These are phyloP conservation scores for Pseudachorutes palmiensis DNA, from an alignment of 1,140 invertebrate genomes.

Conservation along the genomic window DNA sequence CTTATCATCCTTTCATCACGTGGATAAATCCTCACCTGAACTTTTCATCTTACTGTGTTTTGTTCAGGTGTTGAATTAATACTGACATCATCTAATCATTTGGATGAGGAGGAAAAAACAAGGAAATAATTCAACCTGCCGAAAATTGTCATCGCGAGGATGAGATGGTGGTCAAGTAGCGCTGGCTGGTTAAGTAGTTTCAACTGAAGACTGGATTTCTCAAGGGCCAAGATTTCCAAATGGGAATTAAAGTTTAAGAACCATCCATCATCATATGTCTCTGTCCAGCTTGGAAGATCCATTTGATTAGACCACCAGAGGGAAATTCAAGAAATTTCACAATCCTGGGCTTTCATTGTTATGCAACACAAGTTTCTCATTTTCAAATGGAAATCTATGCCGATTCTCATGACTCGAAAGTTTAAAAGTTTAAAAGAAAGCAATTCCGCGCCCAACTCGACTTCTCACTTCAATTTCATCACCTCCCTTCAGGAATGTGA, in stretches of 20 bases:
- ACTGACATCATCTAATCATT: background rate
- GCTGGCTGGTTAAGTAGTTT: too few relatives aligned
- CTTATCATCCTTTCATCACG: background rate
- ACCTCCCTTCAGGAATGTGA: too few relatives aligned
- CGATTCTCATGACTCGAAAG: too few relatives aligned
- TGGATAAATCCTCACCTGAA: background rate
- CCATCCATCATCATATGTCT: constrained; percentile 8
- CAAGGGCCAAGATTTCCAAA: background rate
- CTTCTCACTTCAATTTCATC: too few relatives aligned
- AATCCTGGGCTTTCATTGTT: background rate
- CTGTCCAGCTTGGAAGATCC: background rate
- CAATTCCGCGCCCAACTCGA: too few relatives aligned
- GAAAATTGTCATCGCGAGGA: background rate
- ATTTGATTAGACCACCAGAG: constrained; percentile 10
- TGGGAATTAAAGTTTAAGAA: background rate
- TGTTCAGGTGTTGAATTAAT: background rate
- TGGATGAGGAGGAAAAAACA: background rate
- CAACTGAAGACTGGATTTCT: too few relatives aligned
- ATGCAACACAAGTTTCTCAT: constrained; percentile 3
- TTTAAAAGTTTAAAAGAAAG: too few relatives aligned
- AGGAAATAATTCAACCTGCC: background rate
- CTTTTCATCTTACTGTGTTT: background rate
- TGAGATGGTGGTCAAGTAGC: background rate
- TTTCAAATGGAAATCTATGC: background rate
- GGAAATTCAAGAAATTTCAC: background rate